Base-by-base conservation (phyloP, 37 sponge, comb jelly and placozoan genomes). In the Diacarnus erythraeanus region DNA sequence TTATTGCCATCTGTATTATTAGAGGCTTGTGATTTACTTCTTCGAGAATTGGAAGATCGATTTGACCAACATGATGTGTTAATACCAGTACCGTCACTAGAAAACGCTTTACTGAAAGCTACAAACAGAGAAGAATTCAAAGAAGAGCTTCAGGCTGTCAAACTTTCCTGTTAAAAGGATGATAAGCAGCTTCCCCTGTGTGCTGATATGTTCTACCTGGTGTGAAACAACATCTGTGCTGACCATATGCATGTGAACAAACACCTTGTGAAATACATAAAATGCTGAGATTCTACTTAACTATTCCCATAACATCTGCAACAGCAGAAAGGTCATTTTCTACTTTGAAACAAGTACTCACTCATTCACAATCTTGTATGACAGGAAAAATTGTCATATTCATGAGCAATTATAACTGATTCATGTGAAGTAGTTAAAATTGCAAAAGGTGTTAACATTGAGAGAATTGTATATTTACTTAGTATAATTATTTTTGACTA, bases 261-360 rank as follows among this genome's bases (percentile, higher is more conserved):
- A 20, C 15, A 23, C 23, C 26, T 27, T 64, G 65, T 20, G 15
- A 10, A 64, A 27, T 64, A 10, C 65, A 64, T 27, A 64, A 20
- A 27, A 21, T 64, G 8, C 23, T 44, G 68, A 82, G 87, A n/a
- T n/a, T n/a, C n/a, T n/a, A n/a, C n/a, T n/a, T n/a, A n/a, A 83
- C 87, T 30, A 54, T 86, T 59, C 91, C 91, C 63, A 75, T 91
- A 59, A 82, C 87, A 18, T 82, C 91, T 3, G 76, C 87, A 8
- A 91, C 91, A 68, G n/a, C n/a, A n/a, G n/a, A n/a, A n/a, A n/a
- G n/a, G n/a, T n/a, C n/a, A n/a, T n/a, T n/a, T n/a, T n/a, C 74
- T 80, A 72, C 83, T 54, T 29, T 63, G 21, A 78, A 86, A 66
- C 86, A 82, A 27, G 33, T 90, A n/a, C 31, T 81, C 15, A 85